Evolutionary conservation across 2,797 vertebrate species (phyloP).

Genomic region (Mormyrus proboscirostris): DNA sequence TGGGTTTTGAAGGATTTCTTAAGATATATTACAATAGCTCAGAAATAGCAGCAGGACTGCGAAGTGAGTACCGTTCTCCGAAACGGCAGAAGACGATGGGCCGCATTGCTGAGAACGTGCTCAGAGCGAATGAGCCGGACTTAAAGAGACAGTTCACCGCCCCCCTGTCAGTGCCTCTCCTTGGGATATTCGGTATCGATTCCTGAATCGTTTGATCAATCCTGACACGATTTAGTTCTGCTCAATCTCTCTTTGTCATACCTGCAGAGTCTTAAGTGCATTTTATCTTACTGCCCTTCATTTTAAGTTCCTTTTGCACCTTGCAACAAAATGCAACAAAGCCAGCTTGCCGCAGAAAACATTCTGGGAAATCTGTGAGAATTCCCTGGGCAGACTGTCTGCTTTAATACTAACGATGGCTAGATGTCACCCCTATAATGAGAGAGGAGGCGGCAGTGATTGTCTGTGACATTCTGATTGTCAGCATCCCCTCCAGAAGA

Average conservation of each 20-base stretch:
- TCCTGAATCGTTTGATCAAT: conserved; percentile 4
- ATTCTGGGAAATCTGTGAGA: neutral
- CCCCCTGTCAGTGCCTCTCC: neutral
- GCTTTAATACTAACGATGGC: neutral
- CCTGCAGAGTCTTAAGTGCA: neutral
- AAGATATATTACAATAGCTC: neutral
- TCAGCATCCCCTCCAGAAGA: neutral
- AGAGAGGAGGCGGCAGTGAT: neutral
- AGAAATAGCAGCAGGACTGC: neutral
- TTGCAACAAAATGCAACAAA: neutral
- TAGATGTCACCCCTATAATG: neutral
- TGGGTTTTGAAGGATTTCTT: conserved; percentile 8
- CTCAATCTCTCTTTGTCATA: neutral
- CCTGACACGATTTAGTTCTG: neutral
- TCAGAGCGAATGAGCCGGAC: neutral
- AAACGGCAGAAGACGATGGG: neutral
- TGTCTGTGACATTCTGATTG: neutral
- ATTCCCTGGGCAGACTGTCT: no score
- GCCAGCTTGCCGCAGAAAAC: neutral
- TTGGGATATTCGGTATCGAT: conserved; percentile 1
- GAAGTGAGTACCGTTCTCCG: neutral
- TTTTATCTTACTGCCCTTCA: neutral
- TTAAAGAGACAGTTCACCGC: neutral
- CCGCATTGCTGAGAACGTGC: neutral
- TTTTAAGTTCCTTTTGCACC: neutral